Base-by-base conservation (phyloP, 2,797 vertebrate species). In the Gambusia yucatana region DNA sequence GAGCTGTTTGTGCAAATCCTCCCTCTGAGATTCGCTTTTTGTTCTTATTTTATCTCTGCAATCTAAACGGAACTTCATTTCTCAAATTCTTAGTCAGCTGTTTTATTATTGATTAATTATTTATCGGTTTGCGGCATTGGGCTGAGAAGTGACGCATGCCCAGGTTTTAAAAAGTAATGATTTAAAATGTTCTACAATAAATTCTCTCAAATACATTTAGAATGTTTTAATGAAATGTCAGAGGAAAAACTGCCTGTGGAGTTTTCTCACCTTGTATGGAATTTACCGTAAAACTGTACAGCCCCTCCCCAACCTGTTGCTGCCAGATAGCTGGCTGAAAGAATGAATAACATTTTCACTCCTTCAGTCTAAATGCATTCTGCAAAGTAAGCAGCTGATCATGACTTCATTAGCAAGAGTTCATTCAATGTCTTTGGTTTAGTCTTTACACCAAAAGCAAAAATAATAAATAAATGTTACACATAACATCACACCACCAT, bases 261-360 rank as follows among this genome's bases (percentile, higher is more conserved):
- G 39, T 69, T 67, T 67, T 25, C 36, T 67, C 36, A 67, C 41
- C 9, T 3, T 67, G 20, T 43, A 25, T 25, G 17, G 3, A 22
- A 22, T 25, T 67, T 5, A 41, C 3, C 1, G 2, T 25, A 25
- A 41, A 10, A 5, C 20, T 22, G 36, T 25, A 25, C 17, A 25
- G 63, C 39, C 65, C 39, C 22, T 41, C 65, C 65, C 65, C 22
- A 69, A 69, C 65, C 39, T 69, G 65, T 69, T 69, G 65, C 39
- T 69, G 39, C 20, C 55, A 61, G 30, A 3, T 41, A 20, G 17
- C 33, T 25, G 36, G 20, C 36, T 41, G 8, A 41, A 43, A 41
- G 36, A 41, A 65, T 3, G 36, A 55, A n/a, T 9, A 3, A 52
- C 50, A 55, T 55, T 55, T 65, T 59, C 39, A 4, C 9, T 9